A percentile compares a stretch with the other conserved stretches of the same genome.
Conservation (phyloP, 1,140 invertebrate genomes). For the Leptestheria dahalacensis region DNA sequence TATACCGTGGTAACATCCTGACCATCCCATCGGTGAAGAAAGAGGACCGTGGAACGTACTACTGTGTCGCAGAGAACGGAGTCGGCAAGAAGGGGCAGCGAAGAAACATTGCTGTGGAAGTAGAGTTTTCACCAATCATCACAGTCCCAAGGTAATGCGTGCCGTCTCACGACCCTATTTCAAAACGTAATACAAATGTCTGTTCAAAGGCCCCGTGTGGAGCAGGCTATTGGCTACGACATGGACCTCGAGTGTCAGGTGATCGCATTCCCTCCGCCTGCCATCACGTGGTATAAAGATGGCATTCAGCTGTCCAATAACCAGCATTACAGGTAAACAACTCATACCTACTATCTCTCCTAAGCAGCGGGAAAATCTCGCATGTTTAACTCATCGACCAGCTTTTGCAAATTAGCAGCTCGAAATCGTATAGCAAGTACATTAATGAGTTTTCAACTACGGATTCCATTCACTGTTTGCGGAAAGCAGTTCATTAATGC, state of each 20-base stretch:
- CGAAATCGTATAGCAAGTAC: not conserved
- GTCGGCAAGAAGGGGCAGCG: conserved; percentile 56
- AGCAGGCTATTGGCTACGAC: conserved; percentile 76
- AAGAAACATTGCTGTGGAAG: conserved; percentile 74
- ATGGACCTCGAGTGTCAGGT: conserved; percentile 77
- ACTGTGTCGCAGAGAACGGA: conserved; percentile 80
- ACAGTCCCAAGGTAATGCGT: conserved; percentile 46
- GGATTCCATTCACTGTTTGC: not conserved
- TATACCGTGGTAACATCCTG: conserved; percentile 62
- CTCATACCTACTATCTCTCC: not conserved
- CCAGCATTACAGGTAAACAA: conserved; percentile 55
- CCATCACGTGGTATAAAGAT: conserved; percentile 74
- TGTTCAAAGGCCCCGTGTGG: conserved; percentile 44
- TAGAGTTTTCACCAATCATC: conserved; percentile 74
- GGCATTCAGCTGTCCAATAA: conserved; percentile 64
- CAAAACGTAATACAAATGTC: too few species aligned
- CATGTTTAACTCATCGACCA: not conserved
- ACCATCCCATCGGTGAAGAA: conserved; percentile 56
- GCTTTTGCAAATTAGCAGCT: not conserved
- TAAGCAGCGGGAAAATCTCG: too few species aligned
- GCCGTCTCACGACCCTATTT: too few species aligned
- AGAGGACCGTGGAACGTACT: conserved; percentile 80
- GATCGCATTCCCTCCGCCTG: conserved; percentile 77
- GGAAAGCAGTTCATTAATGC: not conserved
- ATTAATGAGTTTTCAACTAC: not conserved